These are phyloP conservation scores for Crenuchus spilurus DNA, from an alignment of 2,797 vertebrate species.

Conservation along the genomic window DNA sequence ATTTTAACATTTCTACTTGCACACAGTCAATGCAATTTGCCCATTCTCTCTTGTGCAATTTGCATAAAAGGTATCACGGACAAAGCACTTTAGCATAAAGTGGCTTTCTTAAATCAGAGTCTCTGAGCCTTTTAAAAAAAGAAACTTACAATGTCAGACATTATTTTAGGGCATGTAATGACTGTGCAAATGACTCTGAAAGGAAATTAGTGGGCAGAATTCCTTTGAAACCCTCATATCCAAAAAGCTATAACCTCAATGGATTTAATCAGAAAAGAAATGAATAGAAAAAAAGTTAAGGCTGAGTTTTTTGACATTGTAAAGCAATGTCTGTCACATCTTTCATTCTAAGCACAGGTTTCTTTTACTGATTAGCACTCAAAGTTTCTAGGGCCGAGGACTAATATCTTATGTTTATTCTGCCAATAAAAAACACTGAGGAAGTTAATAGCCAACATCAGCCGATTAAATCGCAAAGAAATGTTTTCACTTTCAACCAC, in stretches of 20 bases:
- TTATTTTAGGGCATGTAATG: constrained; percentile 20
- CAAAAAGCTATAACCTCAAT: neutral
- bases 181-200: constrained; percentile 6
- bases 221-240: neutral
- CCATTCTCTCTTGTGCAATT: constrained; percentile 67
- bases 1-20: constrained; percentile 63
- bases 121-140: constrained; percentile 52
- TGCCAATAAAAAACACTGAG: neutral
- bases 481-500: neutral
- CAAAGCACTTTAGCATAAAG: constrained; percentile 61
- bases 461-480: neutral
- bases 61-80: constrained; percentile 62
- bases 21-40: constrained; percentile 66
- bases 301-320: neutral
- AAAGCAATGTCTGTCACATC: constrained; percentile 1
- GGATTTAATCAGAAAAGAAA: neutral
- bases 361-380: neutral
- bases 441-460: neutral
- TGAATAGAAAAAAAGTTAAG: neutral
- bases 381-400: neutral
- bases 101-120: constrained; percentile 48
- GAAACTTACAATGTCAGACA: constrained; percentile 35
- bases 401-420: neutral
- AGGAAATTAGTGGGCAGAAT: neutral
- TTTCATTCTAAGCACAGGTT: neutral